Base-by-base conservation (phyloP, 2,888 invertebrate species). In the Cosmia pyralina region DNA sequence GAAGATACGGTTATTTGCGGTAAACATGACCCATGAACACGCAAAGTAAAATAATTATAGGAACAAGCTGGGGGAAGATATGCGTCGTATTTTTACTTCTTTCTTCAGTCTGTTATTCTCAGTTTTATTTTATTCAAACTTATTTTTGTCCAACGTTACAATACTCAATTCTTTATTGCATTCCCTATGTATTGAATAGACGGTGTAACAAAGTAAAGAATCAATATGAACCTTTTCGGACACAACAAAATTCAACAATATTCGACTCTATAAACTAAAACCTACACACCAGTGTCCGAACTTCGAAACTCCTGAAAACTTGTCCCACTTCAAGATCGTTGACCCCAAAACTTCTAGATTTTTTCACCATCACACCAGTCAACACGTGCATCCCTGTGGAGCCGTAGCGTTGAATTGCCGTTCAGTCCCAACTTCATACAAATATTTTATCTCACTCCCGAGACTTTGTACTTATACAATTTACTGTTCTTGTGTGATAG, bases 391-490 rank as follows among this genome's bases (percentile, higher is more conserved):
- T 77, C 82, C 71, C 85, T 11, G 0, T 0, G 78, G 82, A 58
- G 57, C 17, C 50, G 60, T 82, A 50, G 41, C 28, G 13, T 62
- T 41, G 69, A 84, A 84, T 82, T 52, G 62, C 64, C 67, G 46
- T 41, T 68, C 69, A 28, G 62, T 55, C 68, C 77, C 46, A 65
- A 65, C 69, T 85, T 67, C 71, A 73, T 82, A 72, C 59, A 67
- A 84, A 84, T 82, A 82, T 74, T 69, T 84, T 69, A 84, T 82
- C 17, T 57, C 60, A 50, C 82, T 44, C 68, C 15, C 11, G 81
- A 69, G 82, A 60, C 59, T 48, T 66, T 38, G 38, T 60, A 68
- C 44, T 44, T 41, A 50, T 7, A 57, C 19, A 46, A 44, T 48
- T 57, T 68, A 52, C 44, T 52, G n/a, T 28, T 68, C 34, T 60